phyloP scores from a whole-genome alignment of 2,113 vertebrate genomes.

The Oncorhynchus gorbuscha region DNA sequence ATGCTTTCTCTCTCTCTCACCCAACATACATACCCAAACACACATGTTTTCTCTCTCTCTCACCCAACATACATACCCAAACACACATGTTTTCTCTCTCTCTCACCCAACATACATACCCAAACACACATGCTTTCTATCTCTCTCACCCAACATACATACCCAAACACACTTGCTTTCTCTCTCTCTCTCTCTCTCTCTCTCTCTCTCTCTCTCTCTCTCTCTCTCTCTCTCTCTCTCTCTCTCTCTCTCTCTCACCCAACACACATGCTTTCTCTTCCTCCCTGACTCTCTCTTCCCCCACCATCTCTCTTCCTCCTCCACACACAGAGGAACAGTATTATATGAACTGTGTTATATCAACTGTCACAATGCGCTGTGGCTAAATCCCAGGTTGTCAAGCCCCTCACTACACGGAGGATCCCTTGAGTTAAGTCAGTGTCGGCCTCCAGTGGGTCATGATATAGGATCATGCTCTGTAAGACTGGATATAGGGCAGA shows the following conservation, averaged over 20 bases:
- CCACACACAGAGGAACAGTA: constrained; percentile 25
- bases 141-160: too few relatives aligned
- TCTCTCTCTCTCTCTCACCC: constrained; percentile 11
- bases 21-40: too few relatives aligned
- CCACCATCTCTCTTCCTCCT: background rate
- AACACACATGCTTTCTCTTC: too few relatives aligned
- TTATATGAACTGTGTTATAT: too few relatives aligned
- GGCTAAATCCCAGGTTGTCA: constrained; percentile 62
- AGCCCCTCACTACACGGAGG: constrained; percentile 63
- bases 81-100: too few relatives aligned
- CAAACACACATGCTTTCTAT: too few relatives aligned
- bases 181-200: too few relatives aligned
- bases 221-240: constrained; percentile 21
- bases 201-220: background rate
- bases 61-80: too few relatives aligned
- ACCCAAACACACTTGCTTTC: background rate
- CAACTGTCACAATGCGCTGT: constrained; percentile 68
- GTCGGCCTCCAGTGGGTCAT: constrained; percentile 66
- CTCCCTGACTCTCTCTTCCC: too few relatives aligned
- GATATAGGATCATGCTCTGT: constrained; percentile 56
- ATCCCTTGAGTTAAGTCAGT: constrained; percentile 68
- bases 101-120: too few relatives aligned
- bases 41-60: background rate
- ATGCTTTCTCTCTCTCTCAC: background rate
- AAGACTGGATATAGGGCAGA: constrained; percentile 18